These are phyloP conservation scores for Aphidius gifuensis DNA, from an alignment of 1,140 invertebrate species.

Conservation along the genomic window DNA sequence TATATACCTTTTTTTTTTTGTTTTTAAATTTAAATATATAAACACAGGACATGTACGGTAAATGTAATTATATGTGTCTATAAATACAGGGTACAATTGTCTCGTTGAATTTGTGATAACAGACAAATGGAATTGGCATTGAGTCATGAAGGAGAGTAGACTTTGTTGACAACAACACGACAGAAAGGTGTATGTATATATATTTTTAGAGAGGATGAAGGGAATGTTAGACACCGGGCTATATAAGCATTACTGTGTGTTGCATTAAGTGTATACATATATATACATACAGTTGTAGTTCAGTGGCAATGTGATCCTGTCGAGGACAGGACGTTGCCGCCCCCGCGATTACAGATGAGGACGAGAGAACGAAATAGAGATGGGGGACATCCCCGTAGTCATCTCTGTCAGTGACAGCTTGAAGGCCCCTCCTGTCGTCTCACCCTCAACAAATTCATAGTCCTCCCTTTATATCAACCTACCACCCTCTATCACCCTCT, in stretches of 20 bases:
- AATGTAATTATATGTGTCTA: background rate
- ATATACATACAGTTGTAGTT: slow-evolving; percentile 39
- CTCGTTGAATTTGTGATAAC: slow-evolving; percentile 43
- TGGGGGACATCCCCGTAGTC: slow-evolving; percentile 47
- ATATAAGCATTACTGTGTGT: slow-evolving; percentile 30
- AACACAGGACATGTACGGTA: too few relatives aligned
- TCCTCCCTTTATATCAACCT: slow-evolving; percentile 26
- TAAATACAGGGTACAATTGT: slow-evolving; percentile 38
- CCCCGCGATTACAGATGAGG: slow-evolving; percentile 54
- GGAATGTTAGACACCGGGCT: slow-evolving; percentile 1
- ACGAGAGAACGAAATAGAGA: slow-evolving; percentile 42
- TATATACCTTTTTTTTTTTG: background rate
- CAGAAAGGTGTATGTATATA: slow-evolving; percentile 27
- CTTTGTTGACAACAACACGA: slow-evolving; percentile 4
- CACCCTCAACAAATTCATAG: slow-evolving; percentile 13
- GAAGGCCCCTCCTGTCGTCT: slow-evolving; percentile 30
- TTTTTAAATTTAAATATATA: background rate
- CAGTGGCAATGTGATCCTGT: slow-evolving; percentile 53
- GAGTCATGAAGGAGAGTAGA: slow-evolving; percentile 14
- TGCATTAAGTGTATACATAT: too few relatives aligned
- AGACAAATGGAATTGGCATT: slow-evolving; percentile 42
- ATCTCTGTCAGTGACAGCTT: slow-evolving; percentile 54
- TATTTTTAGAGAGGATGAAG: slow-evolving; percentile 3
- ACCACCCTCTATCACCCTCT: slow-evolving; percentile 23
- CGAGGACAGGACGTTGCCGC: slow-evolving; percentile 55